Evolutionary conservation across 2,113 vertebrate genomes (phyloP).

Genomic region (Rousettus leschenaultii): DNA sequence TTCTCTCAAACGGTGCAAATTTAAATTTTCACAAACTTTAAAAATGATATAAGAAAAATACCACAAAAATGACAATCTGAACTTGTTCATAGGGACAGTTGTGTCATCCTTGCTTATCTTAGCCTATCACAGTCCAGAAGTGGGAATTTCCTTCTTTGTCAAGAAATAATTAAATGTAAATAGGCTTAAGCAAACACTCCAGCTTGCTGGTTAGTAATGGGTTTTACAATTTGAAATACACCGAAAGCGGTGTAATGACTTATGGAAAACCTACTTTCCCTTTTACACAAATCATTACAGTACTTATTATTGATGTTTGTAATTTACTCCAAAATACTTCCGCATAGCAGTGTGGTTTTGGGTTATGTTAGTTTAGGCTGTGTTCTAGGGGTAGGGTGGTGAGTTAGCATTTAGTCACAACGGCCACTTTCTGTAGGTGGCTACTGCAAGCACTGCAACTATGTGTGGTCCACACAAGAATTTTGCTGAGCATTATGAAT

Average conservation of each 20-base stretch:
- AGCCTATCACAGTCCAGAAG: background rate
- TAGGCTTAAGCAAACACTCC: background rate
- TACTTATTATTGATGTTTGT: background rate
- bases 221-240: background rate
- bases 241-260: background rate
- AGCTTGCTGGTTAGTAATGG: background rate
- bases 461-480: background rate
- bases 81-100: background rate
- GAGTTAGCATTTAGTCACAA: background rate
- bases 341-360: background rate
- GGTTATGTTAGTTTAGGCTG: background rate
- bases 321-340: background rate
- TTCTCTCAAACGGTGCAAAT: background rate
- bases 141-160: background rate
- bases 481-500: background rate
- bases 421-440: background rate
- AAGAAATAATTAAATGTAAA: background rate
- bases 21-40: slow-evolving; percentile 20
- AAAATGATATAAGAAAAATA: background rate
- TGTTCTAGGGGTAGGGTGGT: background rate
- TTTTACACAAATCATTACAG: background rate
- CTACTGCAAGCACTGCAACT: background rate
- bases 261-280: background rate
- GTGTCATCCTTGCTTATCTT: background rate
- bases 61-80: background rate